A percentile compares a stretch with the other conserved stretches of the same genome.
phyloP scores from a whole-genome alignment of 1,140 invertebrate species.

The Leptinotarsa undecemlineata region DNA sequence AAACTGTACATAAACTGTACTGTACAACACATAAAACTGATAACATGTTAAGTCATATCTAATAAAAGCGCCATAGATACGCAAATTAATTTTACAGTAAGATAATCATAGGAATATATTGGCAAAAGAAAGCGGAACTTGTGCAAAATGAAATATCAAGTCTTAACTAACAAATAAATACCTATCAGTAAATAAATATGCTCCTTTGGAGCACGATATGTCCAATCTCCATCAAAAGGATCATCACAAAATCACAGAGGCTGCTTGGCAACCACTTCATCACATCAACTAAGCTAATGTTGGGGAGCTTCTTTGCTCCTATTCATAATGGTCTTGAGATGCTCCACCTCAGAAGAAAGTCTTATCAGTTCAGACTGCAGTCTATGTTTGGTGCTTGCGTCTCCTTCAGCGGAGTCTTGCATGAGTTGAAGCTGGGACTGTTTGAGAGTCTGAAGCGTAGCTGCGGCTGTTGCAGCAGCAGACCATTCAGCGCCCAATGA shows the following conservation, averaged over 20 bases:
- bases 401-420: constrained; percentile 51
- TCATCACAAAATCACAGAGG: constrained; percentile 41
- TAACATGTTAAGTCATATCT: constrained; percentile 37
- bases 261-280: constrained; percentile 21
- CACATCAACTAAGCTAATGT: constrained; percentile 37
- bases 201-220: constrained; percentile 43
- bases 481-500: constrained; percentile 76
- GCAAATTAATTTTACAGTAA: constrained; percentile 36
- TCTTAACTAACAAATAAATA: constrained; percentile 51
- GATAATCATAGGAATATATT: constrained; percentile 48
- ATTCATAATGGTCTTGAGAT: constrained; percentile 71
- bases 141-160: constrained; percentile 39
- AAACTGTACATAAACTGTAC: background rate
- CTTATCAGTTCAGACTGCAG: constrained; percentile 84
- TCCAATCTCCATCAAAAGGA: constrained; percentile 34
- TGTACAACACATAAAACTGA: constrained; percentile 30
- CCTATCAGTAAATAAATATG: constrained; percentile 54
- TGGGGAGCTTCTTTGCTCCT: constrained; percentile 41
- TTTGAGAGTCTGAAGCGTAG: constrained; percentile 51
- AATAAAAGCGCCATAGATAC: constrained; percentile 43
- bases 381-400: constrained; percentile 69
- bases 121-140: constrained; percentile 46
- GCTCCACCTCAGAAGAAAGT: constrained; percentile 90
- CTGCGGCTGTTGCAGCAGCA: constrained; percentile 52
- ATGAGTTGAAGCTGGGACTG: constrained; percentile 58